Base-by-base conservation (phyloP, 2,888 invertebrate species). In the Synergus itoensis region DNA sequence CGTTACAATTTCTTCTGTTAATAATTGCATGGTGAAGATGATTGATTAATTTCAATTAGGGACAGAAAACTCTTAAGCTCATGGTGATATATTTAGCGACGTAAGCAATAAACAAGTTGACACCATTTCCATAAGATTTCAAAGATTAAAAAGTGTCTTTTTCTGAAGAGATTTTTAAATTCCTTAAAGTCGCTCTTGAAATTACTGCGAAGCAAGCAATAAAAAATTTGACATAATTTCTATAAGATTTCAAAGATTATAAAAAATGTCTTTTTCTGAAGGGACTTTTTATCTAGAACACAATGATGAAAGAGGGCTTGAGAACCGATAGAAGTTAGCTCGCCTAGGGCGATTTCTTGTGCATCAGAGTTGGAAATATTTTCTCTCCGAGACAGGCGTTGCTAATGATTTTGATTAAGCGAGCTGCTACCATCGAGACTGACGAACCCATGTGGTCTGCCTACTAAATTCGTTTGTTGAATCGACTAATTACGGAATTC, bases 381-480 rank as follows among this genome's bases (percentile, higher is more conserved):
- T 53, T 53, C 53, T 53, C n/a, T n/a, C 8, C 53, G n/a, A 53
- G n/a, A 53, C 53, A 53, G 9, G 53, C n/a, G n/a, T 53, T n/a
- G n/a, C 53, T 18, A 18, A 53, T 28, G 21, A 45, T 45, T 69
- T 69, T 69, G 45, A 69, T 69, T 48, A 69, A 48, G 69, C 14
- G 48, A 48, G 69, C 36, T 73, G 48, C 69, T 53, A 60, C 60
- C 60, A 60, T 60, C 11, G 60, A 2, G 11, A 60, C 60, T 21
- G 11, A 18, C 12, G 21, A 21, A 21, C 21, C 60, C 60, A 21
- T 9, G 11, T 11, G 18, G 11, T 60, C 60, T 3, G 21, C 21
- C 60, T 60, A 60, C 60, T 21, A 48, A 69, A 45, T 45, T 28
- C 21, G 28, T 69, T 69, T 73, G n/a, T 53, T 53, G 28, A 73